These are phyloP conservation scores for Amphipoea oculea DNA, from an alignment of 2,888 invertebrate genomes.

Conservation along the genomic window DNA sequence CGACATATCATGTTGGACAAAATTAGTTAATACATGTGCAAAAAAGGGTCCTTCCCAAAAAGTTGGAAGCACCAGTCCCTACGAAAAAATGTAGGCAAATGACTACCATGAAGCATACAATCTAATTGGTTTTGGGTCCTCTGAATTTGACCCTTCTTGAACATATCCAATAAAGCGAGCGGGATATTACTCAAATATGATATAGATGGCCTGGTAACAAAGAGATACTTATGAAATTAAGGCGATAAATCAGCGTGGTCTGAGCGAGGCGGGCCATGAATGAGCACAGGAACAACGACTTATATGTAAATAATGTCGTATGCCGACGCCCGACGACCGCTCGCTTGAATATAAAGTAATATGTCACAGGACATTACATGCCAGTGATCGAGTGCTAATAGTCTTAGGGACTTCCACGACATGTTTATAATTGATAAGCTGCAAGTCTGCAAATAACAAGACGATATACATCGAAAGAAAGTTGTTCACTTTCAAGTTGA, in stretches of 20 bases:
- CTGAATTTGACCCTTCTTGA: slow-evolving; percentile 75
- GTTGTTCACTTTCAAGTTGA: slow-evolving; percentile 43
- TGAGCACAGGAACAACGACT: slow-evolving; percentile 87
- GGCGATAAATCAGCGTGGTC: slow-evolving; percentile 87
- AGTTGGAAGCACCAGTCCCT: slow-evolving; percentile 10
- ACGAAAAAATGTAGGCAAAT: slow-evolving; percentile 56
- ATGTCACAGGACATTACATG: slow-evolving; percentile 80
- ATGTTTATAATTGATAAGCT: slow-evolving; percentile 61
- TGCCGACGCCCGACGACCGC: slow-evolving; percentile 77
- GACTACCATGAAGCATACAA: slow-evolving; percentile 54
- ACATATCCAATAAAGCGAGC: slow-evolving; percentile 79
- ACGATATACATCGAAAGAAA: slow-evolving; percentile 43
- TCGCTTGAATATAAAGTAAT: slow-evolving; percentile 85
- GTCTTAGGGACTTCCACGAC: slow-evolving; percentile 66
- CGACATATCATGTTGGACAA: slow-evolving; percentile 19
- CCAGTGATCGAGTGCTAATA: slow-evolving; percentile 78
- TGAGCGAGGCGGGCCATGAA: slow-evolving; percentile 83
- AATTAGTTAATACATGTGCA: slow-evolving; percentile 24
- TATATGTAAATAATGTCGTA: slow-evolving; percentile 89
- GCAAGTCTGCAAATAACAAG: slow-evolving; percentile 21
- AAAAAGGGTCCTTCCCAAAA: slow-evolving; percentile 19
- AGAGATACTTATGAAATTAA: slow-evolving; percentile 90
- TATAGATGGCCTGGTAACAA: slow-evolving; percentile 86
- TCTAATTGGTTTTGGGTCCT: slow-evolving; percentile 73
- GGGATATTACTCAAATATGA: slow-evolving; percentile 84